Conservation (phyloP, 2,888 invertebrate species). For the Gonocerus acuteangulatus region DNA sequence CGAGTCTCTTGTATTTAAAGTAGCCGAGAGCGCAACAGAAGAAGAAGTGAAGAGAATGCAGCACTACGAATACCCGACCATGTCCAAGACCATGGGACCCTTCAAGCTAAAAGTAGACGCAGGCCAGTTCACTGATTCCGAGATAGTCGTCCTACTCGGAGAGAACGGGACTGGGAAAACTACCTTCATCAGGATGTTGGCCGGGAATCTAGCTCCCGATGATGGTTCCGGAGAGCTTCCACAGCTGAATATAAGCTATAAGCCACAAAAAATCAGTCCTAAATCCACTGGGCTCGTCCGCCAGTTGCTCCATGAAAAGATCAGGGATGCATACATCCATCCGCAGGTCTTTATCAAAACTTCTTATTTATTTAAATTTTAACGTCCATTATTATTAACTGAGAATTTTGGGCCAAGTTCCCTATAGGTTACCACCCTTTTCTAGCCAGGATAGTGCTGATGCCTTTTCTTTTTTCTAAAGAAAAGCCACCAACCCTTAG, state of each 20-base stretch:
- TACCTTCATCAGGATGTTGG: slow-evolving; percentile 96
- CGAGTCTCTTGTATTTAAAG: slow-evolving; percentile 93
- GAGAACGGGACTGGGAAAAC: slow-evolving; percentile 99
- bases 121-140: slow-evolving; percentile 97
- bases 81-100: slow-evolving; percentile 75
- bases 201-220: slow-evolving; percentile 90
- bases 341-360: slow-evolving; percentile 53
- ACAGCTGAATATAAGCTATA: slow-evolving; percentile 94
- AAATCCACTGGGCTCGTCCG: slow-evolving; percentile 87
- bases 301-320: slow-evolving; percentile 88
- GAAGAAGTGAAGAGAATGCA: slow-evolving; percentile 96
- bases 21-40: slow-evolving; percentile 94
- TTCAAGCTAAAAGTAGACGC: slow-evolving; percentile 72
- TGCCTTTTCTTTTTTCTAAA: too few species aligned
- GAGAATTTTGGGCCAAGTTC: too few species aligned
- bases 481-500: too few species aligned
- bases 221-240: slow-evolving; percentile 70
- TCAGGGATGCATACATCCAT: slow-evolving; percentile 94
- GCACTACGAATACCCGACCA: slow-evolving; percentile 83
- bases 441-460: not conserved
- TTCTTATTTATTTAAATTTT: too few species aligned
- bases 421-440: too few species aligned
- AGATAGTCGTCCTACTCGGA: slow-evolving; percentile 91
- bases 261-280: slow-evolving; percentile 99
- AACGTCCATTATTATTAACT: too few species aligned